Conservation (phyloP, 2,113 vertebrate species). For the Brienomyrus brachyistius region DNA sequence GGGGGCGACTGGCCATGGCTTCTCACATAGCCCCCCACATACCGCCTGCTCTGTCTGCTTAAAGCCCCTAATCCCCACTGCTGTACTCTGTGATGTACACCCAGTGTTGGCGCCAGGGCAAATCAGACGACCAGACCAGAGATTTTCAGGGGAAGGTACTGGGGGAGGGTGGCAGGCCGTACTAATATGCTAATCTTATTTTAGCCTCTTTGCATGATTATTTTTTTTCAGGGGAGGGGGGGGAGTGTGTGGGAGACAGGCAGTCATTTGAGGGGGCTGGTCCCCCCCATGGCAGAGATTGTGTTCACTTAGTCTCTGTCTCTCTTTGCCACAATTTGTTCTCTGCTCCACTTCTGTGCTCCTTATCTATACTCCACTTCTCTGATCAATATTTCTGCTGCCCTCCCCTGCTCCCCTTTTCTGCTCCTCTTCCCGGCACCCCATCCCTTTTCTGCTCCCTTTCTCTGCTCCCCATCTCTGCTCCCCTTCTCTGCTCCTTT, state of each 20-base stretch:
- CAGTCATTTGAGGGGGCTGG: neutral
- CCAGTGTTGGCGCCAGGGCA: too few relatives aligned
- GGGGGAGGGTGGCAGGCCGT: neutral
- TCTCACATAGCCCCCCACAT: neutral
- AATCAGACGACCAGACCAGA: neutral
- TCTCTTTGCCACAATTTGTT: neutral
- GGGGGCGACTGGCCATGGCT: neutral
- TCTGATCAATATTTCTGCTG: too few relatives aligned
- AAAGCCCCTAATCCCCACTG: neutral
- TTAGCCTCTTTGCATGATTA: neutral
- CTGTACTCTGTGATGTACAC: neutral
- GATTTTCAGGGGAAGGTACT: neutral
- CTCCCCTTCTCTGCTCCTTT: neutral
- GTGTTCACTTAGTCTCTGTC: neutral
- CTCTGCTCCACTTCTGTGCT: neutral
- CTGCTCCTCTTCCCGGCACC: neutral
- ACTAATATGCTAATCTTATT: neutral
- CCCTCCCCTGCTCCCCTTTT: too few relatives aligned
- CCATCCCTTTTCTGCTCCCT: neutral
- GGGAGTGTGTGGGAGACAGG: neutral
- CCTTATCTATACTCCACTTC: too few relatives aligned
- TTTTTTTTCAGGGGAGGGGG: neutral
- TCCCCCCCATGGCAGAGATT: neutral
- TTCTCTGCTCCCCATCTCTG: too few relatives aligned
- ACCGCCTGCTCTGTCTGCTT: neutral